Percentiles rank a stretch among this genome's conserved stretches.
Evolutionary conservation across 2,113 vertebrate species (phyloP).

Genomic region (Jacana jacana): DNA sequence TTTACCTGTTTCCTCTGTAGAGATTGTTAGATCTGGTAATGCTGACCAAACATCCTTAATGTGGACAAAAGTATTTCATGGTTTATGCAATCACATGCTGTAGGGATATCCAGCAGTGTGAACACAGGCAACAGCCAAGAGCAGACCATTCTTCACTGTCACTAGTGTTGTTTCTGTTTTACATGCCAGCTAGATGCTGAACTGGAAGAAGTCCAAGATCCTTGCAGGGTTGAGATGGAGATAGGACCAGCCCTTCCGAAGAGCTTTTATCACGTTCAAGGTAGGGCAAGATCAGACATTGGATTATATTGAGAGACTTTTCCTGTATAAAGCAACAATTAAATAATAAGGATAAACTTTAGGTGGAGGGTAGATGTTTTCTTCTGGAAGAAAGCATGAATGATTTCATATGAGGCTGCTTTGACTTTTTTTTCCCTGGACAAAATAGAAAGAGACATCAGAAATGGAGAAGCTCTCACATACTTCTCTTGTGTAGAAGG

Average conservation of each 20-base stretch:
- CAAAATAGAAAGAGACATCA: neutral
- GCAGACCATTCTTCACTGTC: neutral
- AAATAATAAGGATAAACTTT: neutral
- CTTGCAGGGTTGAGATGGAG: neutral
- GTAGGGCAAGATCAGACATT: neutral
- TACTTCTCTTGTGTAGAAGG: neutral
- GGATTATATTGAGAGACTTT: neutral
- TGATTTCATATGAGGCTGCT: neutral
- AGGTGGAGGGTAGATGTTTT: neutral
- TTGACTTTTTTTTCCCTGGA: neutral
- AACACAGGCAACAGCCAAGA: neutral
- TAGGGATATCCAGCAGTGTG: neutral
- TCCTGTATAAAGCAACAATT: neutral
- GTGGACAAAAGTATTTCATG: constrained; percentile 25
- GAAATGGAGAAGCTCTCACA: neutral
- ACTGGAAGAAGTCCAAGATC: constrained; percentile 11
- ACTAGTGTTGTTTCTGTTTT: neutral
- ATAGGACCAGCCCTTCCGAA: neutral
- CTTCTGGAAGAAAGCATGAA: neutral
- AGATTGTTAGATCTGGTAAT: neutral
- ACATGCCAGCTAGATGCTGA: neutral
- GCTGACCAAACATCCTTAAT: neutral
- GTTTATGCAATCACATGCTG: neutral
- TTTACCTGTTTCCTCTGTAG: neutral
- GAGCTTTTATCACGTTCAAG: neutral